Conservation (phyloP, 2,888 invertebrate genomes). For the Cactoblastis cactorum region DNA sequence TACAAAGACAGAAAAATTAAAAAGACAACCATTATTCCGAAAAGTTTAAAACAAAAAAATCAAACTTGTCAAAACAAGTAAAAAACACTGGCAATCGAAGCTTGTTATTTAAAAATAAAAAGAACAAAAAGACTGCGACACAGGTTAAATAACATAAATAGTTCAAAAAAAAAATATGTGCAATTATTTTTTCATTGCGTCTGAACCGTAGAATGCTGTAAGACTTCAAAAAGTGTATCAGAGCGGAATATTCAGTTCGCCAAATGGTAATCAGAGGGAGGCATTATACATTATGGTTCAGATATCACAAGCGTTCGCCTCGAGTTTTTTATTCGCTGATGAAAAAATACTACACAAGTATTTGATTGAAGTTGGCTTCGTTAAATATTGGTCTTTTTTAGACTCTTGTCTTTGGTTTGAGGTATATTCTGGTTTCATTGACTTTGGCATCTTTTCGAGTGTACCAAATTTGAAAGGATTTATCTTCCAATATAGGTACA, state of each 20-base stretch:
- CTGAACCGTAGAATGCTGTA: constrained; percentile 45
- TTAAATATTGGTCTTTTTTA: constrained; percentile 31
- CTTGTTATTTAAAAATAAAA: constrained; percentile 1
- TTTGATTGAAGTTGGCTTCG: constrained; percentile 31
- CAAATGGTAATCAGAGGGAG: constrained; percentile 74
- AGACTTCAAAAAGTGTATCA: constrained; percentile 66
- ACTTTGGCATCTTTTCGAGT: not conserved
- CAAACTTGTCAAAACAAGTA: too few relatives aligned
- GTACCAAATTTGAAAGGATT: not conserved
- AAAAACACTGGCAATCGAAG: not conserved
- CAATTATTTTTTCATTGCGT: constrained; percentile 53
- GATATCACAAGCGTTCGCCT: constrained; percentile 65
- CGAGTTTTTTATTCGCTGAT: constrained; percentile 56
- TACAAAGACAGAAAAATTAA: not conserved
- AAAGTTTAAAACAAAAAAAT: not conserved
- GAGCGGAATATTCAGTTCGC: constrained; percentile 71
- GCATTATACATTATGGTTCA: constrained; percentile 71
- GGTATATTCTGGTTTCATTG: not conserved
- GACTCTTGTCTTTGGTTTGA: not conserved
- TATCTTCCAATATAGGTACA: too few relatives aligned
- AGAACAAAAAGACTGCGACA: constrained; percentile 26
- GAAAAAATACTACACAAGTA: constrained; percentile 38
- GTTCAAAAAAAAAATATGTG: constrained; percentile 47
- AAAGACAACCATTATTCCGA: not conserved
- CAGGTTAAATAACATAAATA: constrained; percentile 31